Evolutionary conservation across 2,888 invertebrate genomes (phyloP), one percentile per base, ranked within the genome.

Genomic region (Dyspetes luteomarginatus): DNA sequence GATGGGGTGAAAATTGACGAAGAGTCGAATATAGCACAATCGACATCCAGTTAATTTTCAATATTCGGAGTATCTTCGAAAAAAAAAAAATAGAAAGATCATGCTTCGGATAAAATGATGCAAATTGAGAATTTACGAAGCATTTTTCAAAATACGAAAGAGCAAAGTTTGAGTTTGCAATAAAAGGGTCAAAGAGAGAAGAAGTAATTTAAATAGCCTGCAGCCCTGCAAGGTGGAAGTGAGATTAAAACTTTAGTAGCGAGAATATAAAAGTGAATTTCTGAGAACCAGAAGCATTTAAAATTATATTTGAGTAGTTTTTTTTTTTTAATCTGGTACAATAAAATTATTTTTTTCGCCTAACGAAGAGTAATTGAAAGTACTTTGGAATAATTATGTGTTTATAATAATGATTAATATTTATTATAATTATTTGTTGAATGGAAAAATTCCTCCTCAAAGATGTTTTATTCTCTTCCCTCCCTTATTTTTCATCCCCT

Each of bases 1-100:
- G 1, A 26, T n/a, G 12, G 36, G 55, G 30, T 73, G 64, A 52
- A 77, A 77, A 73, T 81, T 73, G 68, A 65, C 56, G 72, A 77
- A 64, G 55, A 68, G 28, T 52, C 19, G 19, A 24, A 43, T 17
- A 30, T 26, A 19, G 30, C n/a, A 48, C 36, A 58, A 68, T 24
- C 43, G 36, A 58, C n/a, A 17, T 48, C 50, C 43, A 36, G 43
- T 72, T 67, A 45, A 1, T 45, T 24, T 15, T 60, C 30, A 36
- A 64, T 60, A 75, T 24, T 17, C n/a, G 41, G 15, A 15, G 41
- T n/a, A 36, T 36, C 36, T 36, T 12, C 9, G 19, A 41, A 19
- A 64, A 3, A 64, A 64, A 9, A 50, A 17, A 4, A 58, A 50
- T 4, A 50, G 60, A 1, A 24, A 7, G 22, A 2, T 7, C 28